A percentile compares a stretch with the other conserved stretches of the same genome.
These are phyloP conservation scores for Semnopithecus entellus DNA, from an alignment of 2,113 vertebrate genomes.

Conservation along the genomic window DNA sequence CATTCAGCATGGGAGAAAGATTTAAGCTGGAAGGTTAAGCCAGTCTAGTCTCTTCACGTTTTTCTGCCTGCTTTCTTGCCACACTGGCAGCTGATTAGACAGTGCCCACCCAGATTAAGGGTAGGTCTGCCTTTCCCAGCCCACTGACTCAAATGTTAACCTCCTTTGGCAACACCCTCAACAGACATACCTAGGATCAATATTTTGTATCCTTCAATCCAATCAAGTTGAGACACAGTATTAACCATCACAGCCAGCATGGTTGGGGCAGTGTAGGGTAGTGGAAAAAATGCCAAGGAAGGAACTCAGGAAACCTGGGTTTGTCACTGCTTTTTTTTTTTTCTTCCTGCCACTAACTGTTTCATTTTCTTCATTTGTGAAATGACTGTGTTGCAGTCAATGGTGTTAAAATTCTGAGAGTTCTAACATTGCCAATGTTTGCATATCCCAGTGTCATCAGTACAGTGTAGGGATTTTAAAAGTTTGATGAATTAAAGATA, in stretches of 20 bases:
- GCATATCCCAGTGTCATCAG: accelerated
- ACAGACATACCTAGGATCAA: too few relatives aligned
- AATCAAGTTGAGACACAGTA: too few relatives aligned
- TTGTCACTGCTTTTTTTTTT: accelerated
- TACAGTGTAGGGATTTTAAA: background rate
- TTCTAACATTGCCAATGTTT: accelerated
- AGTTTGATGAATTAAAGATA: background rate
- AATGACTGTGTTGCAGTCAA: accelerated
- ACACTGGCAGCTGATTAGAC: too few relatives aligned
- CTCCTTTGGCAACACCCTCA: too few relatives aligned
- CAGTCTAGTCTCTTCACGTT: too few relatives aligned
- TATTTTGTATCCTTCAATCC: too few relatives aligned
- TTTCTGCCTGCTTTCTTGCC: too few relatives aligned
- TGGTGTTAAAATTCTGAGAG: background rate
- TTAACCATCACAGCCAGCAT: background rate
- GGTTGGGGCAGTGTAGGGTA: accelerated
- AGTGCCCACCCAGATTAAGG: too few relatives aligned
- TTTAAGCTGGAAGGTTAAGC: too few relatives aligned
- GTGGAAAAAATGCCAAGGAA: background rate
- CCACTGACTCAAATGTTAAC: too few relatives aligned
- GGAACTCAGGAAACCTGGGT: background rate
- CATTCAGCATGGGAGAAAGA: too few relatives aligned
- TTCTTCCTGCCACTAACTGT: accelerated
- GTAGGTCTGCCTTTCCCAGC: too few relatives aligned
- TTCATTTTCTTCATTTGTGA: background rate